These are phyloP conservation scores for Tipula helvola DNA, from an alignment of 2,888 invertebrate species.

Conservation along the genomic window DNA sequence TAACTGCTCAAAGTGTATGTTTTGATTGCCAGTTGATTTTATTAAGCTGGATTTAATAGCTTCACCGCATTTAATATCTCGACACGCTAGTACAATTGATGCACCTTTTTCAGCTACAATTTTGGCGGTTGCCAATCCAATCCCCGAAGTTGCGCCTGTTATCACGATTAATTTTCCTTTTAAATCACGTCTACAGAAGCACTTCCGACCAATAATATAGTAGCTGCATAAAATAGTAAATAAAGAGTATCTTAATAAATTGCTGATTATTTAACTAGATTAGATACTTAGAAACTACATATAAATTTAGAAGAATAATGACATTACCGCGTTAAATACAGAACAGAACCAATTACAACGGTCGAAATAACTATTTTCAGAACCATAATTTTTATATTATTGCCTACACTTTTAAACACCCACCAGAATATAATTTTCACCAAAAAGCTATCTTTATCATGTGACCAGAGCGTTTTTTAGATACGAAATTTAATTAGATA, in stretches of 20 bases:
- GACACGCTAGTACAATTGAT: constrained; percentile 41
- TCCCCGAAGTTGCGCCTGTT: constrained; percentile 46
- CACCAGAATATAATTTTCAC: not conserved
- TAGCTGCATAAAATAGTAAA: not conserved
- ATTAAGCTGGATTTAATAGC: constrained; percentile 35
- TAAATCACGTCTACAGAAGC: not conserved
- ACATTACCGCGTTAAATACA: constrained; percentile 4
- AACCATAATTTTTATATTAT: not conserved
- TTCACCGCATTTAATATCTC: constrained; percentile 36
- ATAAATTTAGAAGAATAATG: not conserved
- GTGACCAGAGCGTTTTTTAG: not conserved
- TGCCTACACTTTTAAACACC: not conserved
- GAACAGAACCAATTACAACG: not conserved
- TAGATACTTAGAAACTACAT: not conserved
- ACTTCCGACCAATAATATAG: constrained; percentile 8
- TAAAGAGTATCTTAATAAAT: not conserved
- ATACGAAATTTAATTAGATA: not conserved
- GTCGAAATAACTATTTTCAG: not conserved
- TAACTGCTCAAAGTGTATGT: constrained; percentile 28
- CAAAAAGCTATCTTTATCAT: not conserved
- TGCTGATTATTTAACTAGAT: not conserved
- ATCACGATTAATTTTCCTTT: constrained; percentile 37
- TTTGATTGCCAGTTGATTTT: constrained; percentile 18
- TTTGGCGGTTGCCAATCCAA: constrained; percentile 42
- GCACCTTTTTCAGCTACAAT: constrained; percentile 41